Base-by-base conservation (phyloP, 2,888 invertebrate genomes). In the Actias luna region DNA sequence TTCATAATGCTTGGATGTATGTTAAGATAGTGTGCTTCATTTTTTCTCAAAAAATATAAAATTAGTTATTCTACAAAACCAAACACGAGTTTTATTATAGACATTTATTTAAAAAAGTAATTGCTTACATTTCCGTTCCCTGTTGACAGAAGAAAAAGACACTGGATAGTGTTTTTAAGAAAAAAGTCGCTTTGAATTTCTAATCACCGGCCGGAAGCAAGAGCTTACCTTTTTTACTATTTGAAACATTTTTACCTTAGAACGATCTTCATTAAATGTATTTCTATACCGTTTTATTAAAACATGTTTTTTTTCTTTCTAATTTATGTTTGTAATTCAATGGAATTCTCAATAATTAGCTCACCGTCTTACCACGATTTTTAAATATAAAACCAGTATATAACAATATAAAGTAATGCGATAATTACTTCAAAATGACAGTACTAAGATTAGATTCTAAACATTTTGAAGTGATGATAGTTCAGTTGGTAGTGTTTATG, bases 151-250 rank as follows among this genome's bases (percentile, higher is more conserved):
- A 22, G 10, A 27, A 59, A 61, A 16, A 39, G 55, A n/a, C 39
- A 7, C 33, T 59, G 36, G 16, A 22, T 61, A 59, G 29, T 29
- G n/a, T 58, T 58, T 39, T 55, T 29, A 55, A 55, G 55, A n/a
- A 55, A 55, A n/a, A n/a, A 55, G 14, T 16, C 55, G 29, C n/a
- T 55, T 29, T n/a, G 55, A 55, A n/a, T 55, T 55, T 55, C 16
- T 25, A 55, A 29, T 16, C 29, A 55, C n/a, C 29, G 16, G 8
- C 55, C 55, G 29, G 46, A 55, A 29, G n/a, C 29, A 27, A 55
- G 55, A 55, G n/a, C n/a, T 16, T 7, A n/a, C 27, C 29, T 7
- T 27, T 29, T 55, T 14, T 29, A 7, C 8, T 55, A 29, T 29
- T 16, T 29, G 3, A 55, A 29, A 29, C 16, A 55, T 55, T 29